Percentiles rank a stretch among this genome's conserved stretches.
phyloP scores from a whole-genome alignment of 2,797 vertebrate genomes.

The Chelidonichthys spinosus region DNA sequence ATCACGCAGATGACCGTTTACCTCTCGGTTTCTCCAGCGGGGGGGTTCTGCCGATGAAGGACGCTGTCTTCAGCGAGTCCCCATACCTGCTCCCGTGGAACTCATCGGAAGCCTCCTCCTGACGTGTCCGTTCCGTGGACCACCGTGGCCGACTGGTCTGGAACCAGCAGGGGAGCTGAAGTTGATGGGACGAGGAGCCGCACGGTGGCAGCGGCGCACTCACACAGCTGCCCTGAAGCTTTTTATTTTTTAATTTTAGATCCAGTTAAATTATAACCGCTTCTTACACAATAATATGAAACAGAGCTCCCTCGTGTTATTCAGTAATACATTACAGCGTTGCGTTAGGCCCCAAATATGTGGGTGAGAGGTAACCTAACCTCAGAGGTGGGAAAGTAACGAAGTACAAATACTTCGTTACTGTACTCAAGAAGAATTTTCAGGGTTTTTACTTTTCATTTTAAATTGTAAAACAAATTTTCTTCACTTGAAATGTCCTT shows the following conservation, averaged over 20 bases:
- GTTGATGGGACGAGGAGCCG: constrained; percentile 56
- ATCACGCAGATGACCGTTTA: constrained; percentile 8
- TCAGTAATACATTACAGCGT: background rate
- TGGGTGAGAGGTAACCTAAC: background rate
- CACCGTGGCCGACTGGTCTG: constrained; percentile 63
- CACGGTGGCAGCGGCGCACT: constrained; percentile 40
- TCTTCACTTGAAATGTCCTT: too few relatives aligned
- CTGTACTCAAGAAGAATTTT: too few relatives aligned
- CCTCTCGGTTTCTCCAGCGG: constrained; percentile 56
- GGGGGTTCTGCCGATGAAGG: constrained; percentile 31
- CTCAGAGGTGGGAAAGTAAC: background rate
- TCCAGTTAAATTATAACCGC: background rate
- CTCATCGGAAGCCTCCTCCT: constrained; percentile 59
- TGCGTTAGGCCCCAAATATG: too few relatives aligned
- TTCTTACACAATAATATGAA: background rate
- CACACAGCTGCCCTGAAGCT: constrained; percentile 29
- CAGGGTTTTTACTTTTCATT: too few relatives aligned
- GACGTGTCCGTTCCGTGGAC: constrained; percentile 72
- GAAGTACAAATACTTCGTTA: too few relatives aligned
- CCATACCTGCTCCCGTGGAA: constrained; percentile 57
- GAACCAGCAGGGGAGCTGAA: constrained; percentile 22
- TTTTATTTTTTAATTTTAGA: too few relatives aligned
- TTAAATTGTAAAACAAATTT: too few relatives aligned
- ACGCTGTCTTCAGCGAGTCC: constrained; percentile 50
- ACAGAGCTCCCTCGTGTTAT: background rate